Evolutionary conservation across 2,113 vertebrate genomes (phyloP).

Genomic region (Larimichthys crocea): DNA sequence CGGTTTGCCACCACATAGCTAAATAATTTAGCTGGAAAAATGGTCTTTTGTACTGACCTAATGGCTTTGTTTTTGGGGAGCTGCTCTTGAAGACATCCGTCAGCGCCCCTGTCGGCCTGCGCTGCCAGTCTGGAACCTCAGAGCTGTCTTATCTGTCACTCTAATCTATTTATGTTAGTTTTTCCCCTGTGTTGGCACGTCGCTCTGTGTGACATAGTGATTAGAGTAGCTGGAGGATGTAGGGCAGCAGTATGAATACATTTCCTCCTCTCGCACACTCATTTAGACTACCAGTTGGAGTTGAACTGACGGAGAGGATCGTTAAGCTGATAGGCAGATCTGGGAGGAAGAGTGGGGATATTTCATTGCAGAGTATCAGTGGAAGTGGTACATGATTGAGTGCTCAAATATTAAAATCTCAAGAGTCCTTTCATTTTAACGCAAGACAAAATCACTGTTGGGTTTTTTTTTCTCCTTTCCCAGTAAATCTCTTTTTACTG

Average conservation of each 20-base stretch:
- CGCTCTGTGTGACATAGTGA: conserved; percentile 69
- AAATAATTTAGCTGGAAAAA: conserved; percentile 75
- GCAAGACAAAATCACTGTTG: conserved; percentile 47
- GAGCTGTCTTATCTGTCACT: conserved; percentile 73
- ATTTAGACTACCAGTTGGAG: conserved; percentile 67
- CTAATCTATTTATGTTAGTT: conserved; percentile 73
- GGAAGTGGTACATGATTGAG: conserved; percentile 68
- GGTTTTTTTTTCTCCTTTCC: neutral
- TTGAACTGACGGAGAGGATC: conserved; percentile 69
- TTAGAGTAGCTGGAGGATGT: conserved; percentile 77
- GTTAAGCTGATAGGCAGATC: conserved; percentile 74
- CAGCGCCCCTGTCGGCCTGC: conserved; percentile 37
- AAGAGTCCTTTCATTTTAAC: conserved; percentile 59
- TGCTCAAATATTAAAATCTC: conserved; percentile 71
- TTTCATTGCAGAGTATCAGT: conserved; percentile 73
- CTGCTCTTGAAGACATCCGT: conserved; percentile 60
- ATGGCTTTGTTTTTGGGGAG: conserved; percentile 67
- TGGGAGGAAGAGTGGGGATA: conserved; percentile 51
- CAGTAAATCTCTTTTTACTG: conserved; percentile 54
- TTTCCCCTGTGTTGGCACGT: conserved; percentile 63
- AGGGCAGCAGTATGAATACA: conserved; percentile 75
- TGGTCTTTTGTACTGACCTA: conserved; percentile 73
- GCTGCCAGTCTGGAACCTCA: conserved; percentile 67
- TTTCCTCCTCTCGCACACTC: conserved; percentile 62
- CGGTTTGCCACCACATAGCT: conserved; percentile 60